phyloP scores from a whole-genome alignment of 2,888 invertebrate species.

The Apomyelois bistriatella region DNA sequence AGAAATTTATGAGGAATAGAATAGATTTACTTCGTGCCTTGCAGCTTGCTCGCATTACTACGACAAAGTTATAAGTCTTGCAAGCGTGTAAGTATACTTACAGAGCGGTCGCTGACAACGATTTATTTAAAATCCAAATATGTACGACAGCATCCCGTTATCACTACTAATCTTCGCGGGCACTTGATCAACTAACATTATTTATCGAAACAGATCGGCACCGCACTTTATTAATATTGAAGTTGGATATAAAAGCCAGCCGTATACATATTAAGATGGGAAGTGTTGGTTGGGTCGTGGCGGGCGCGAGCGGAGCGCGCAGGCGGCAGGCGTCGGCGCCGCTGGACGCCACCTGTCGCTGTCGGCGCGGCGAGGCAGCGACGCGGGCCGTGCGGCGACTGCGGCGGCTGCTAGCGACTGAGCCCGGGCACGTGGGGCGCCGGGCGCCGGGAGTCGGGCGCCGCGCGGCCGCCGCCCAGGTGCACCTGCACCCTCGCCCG shows the following conservation, averaged over 20 bases:
- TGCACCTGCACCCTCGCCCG: constrained; percentile 58
- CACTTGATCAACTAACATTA: constrained; percentile 38
- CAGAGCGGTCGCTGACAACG: constrained; percentile 15
- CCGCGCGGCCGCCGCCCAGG: constrained; percentile 69
- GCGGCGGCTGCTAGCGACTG: constrained; percentile 58
- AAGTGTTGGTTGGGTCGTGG: constrained; percentile 31
- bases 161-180: constrained; percentile 15
- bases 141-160: constrained; percentile 18
- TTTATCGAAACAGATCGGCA: constrained; percentile 39
- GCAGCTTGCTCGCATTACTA: too few relatives aligned
- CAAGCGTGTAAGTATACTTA: constrained; percentile 14
- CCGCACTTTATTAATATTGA: constrained; percentile 57
- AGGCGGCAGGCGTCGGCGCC: constrained; percentile 61
- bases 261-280: constrained; percentile 36
- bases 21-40: too few relatives aligned
- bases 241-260: constrained; percentile 56
- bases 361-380: constrained; percentile 31
- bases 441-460: constrained; percentile 42
- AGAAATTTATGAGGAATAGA: too few relatives aligned
- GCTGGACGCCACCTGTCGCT: constrained; percentile 54
- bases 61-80: neutral
- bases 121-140: constrained; percentile 22
- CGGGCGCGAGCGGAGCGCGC: constrained; percentile 50
- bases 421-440: constrained; percentile 66
- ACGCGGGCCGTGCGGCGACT: constrained; percentile 31